Conservation (phyloP, 2,113 vertebrate genomes). For the Clarias batrachus region DNA sequence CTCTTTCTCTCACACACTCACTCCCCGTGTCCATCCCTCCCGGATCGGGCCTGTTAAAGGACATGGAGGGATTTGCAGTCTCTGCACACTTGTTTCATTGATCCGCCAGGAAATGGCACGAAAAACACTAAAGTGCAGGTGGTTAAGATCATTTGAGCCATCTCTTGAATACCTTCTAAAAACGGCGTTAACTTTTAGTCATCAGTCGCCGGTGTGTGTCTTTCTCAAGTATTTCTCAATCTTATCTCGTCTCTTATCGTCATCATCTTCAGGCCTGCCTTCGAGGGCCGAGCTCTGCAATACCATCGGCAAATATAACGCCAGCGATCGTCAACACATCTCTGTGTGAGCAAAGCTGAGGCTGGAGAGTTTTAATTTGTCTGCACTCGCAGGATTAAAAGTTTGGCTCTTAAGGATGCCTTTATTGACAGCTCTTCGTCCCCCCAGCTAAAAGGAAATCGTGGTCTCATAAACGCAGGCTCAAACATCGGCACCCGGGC, state of each 20-base stretch:
- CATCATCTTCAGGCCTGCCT: conserved; percentile 54
- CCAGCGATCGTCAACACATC: conserved; percentile 24
- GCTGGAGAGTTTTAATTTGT: conserved; percentile 22
- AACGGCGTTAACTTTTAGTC: not conserved
- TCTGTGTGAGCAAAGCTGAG: conserved; percentile 38
- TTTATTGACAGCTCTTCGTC: not conserved
- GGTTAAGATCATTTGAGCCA: not conserved
- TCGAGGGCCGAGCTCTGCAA: conserved; percentile 42
- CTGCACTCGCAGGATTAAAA: not conserved
- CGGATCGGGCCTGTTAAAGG: conserved; percentile 53
- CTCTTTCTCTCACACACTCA: conserved; percentile 31
- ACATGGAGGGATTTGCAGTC: conserved; percentile 31
- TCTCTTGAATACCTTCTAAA: not conserved
- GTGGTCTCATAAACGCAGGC: not conserved
- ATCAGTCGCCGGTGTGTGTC: not conserved
- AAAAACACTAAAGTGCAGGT: not conserved
- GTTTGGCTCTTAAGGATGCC: conserved; percentile 4
- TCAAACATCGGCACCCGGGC: not conserved
- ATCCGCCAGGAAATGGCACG: not conserved
- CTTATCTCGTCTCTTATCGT: conserved; percentile 19
- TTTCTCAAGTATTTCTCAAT: not conserved
- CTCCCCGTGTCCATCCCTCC: not conserved
- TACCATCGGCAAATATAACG: conserved; percentile 41
- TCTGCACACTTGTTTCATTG: not conserved
- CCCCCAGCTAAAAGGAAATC: not conserved